Base-by-base conservation (phyloP, 2,113 vertebrate genomes). In the Pogona vitticeps region DNA sequence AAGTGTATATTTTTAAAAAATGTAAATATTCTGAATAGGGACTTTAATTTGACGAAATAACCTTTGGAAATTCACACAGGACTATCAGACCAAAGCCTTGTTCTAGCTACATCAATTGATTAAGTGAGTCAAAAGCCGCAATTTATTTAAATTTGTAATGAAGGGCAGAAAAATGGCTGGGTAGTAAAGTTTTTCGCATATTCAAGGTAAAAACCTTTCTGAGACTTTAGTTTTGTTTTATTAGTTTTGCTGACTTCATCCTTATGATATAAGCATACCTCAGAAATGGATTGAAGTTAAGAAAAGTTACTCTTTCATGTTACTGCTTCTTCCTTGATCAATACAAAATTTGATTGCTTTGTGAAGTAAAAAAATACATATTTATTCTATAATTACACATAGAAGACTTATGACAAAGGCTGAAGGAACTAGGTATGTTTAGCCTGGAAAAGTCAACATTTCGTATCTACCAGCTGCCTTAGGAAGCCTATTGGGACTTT, bases 71-170 rank as follows among this genome's bases (percentile, higher is more conserved):
- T 86, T 89, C 78, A 33, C 20, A 42, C 56, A 40, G 56, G 59
- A 90, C 70, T 88, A 0, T 1, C 76, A 33, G 3, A 72, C 14
- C 36, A 13, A 2, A 73, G 17, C 80, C 63, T 79, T 91, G 85
- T 90, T n/a, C n/a, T n/a, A n/a, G 82, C 84, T 84, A 86, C 33
- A 56, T 85, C 79, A 85, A 67, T 89, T 70, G 75, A 73, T 3
- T 70, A 67, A 81, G 59, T 0, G 0, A 91, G 59, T 5, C 26
- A 81, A 79, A 78, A 1, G 0, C 0, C 1, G 12, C 79, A 3
- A 82, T 91, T 90, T 88, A 81, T 83, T 91, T 91, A 86, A 93
- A 80, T 83, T 78, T 56, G 70, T 88, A 88, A 89, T 31, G 71
- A 93, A 93, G 58, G 63, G 12, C 31, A 82, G 61, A 84, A 28